Evolutionary conservation across 2,888 invertebrate genomes (phyloP).

Genomic region (Scaptomyza polygonia): DNA sequence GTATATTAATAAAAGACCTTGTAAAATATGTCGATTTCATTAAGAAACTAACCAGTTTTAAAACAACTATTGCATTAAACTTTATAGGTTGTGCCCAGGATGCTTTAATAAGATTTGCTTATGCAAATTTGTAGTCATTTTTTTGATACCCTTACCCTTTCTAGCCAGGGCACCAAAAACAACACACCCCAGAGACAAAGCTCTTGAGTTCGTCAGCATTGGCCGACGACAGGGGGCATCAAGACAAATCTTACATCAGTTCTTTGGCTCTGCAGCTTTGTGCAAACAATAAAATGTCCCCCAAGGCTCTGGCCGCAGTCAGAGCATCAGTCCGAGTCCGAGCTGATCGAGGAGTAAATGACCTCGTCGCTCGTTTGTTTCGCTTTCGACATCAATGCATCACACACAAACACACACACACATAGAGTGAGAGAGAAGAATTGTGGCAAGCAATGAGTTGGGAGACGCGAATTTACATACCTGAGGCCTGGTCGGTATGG

Average conservation of each 20-base stretch:
- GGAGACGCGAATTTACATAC: slow-evolving; percentile 74
- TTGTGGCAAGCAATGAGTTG: slow-evolving; percentile 30
- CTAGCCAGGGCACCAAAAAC: slow-evolving; percentile 18
- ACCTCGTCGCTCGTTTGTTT: slow-evolving; percentile 80
- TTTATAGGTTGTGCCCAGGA: no score
- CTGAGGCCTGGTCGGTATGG: slow-evolving; percentile 82
- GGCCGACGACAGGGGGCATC: slow-evolving; percentile 43
- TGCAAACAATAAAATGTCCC: slow-evolving; percentile 84
- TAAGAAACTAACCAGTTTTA: no score
- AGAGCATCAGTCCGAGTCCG: slow-evolving; percentile 24
- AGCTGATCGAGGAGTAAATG: slow-evolving; percentile 72
- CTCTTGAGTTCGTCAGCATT: slow-evolving; percentile 31
- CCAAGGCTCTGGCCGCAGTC: slow-evolving; percentile 66
- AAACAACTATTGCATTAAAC: no score
- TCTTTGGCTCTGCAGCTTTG: slow-evolving; percentile 45
- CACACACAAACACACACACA: slow-evolving; percentile 36
- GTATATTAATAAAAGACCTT: no score
- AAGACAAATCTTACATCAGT: slow-evolving; percentile 78
- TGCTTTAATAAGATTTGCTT: slow-evolving; percentile 2
- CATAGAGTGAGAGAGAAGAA: slow-evolving; percentile 22
- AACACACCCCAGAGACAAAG: slow-evolving; percentile 65
- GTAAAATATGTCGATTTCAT: no score
- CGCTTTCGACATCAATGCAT: slow-evolving; percentile 81
- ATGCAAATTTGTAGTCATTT: background rate
- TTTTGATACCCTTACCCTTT: slow-evolving; percentile 29